A percentile compares a stretch with the other conserved stretches of the same genome.
Conservation (phyloP, 2,113 vertebrate species). For the Brienomyrus longianalis region DNA sequence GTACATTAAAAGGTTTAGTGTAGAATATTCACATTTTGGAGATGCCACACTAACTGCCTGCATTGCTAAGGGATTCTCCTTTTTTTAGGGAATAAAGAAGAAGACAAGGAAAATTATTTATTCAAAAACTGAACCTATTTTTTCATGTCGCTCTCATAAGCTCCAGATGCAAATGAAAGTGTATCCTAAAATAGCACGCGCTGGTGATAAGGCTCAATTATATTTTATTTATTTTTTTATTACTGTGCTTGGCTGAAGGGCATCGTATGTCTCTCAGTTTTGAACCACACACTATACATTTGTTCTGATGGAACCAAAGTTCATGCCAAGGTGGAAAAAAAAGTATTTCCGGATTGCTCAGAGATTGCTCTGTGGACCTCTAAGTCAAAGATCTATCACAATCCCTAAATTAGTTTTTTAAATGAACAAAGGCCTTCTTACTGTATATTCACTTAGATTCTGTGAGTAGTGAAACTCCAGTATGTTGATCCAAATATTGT, state of each 20-base stretch:
- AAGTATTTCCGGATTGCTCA: neutral
- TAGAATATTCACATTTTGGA: neutral
- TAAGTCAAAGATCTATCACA: neutral
- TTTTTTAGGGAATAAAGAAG: neutral
- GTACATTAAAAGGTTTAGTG: neutral
- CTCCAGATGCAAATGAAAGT: conserved; percentile 56
- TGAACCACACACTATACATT: neutral
- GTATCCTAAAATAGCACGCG: neutral
- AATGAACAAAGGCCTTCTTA: conserved; percentile 3
- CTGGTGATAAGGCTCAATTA: conserved; percentile 35
- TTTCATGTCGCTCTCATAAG: conserved; percentile 49
- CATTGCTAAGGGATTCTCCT: neutral
- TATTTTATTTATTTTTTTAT: conserved; percentile 26
- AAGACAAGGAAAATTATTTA: conserved; percentile 38
- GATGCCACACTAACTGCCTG: neutral
- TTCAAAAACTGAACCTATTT: conserved; percentile 43
- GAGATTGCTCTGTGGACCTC: no score
- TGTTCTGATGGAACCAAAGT: neutral
- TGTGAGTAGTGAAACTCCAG: neutral
- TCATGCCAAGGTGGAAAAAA: neutral
- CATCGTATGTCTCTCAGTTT: neutral
- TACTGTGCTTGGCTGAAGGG: neutral
- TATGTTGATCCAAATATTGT: neutral
- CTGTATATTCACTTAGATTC: neutral
- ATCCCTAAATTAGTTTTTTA: conserved; percentile 10